These are phyloP conservation scores for Paramormyrops kingsleyae DNA, from an alignment of 2,113 vertebrate genomes.

Conservation along the genomic window DNA sequence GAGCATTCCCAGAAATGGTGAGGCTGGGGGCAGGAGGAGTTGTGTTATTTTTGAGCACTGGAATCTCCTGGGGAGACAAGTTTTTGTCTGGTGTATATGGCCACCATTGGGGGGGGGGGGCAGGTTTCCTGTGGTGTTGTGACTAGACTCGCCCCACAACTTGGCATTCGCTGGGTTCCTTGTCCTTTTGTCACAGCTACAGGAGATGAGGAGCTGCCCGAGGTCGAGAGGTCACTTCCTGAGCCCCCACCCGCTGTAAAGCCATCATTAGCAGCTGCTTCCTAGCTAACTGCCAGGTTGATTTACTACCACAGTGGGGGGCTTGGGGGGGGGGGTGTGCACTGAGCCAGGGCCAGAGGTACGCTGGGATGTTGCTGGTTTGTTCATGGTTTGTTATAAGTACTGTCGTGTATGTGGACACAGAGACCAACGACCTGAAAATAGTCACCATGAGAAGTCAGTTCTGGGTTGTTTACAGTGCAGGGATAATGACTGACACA, in stretches of 20 bases:
- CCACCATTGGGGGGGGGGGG: conserved; percentile 1
- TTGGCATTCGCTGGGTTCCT: conserved; percentile 54
- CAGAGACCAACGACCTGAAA: neutral
- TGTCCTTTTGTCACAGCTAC: conserved; percentile 67
- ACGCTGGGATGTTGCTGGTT: neutral
- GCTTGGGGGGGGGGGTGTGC: neutral
- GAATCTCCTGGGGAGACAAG: conserved; percentile 20
- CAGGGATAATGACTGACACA: neutral
- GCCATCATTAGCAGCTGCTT: conserved; percentile 85
- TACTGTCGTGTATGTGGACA: neutral
- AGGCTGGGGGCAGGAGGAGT: neutral
- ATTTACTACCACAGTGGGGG: conserved; percentile 68
- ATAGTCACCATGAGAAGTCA: neutral
- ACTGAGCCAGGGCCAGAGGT: neutral
- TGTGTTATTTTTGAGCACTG: conserved; percentile 32
- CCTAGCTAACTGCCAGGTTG: conserved; percentile 85
- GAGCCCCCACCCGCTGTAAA: conserved; percentile 52
- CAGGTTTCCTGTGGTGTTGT: conserved; percentile 48
- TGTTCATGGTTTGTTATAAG: neutral
- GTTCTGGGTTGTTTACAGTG: neutral
- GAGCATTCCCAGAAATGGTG: conserved; percentile 20
- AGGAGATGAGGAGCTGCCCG: conserved; percentile 78
- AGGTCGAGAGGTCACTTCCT: conserved; percentile 96
- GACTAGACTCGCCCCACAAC: conserved; percentile 39
- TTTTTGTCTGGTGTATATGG: conserved; percentile 32